Conservation (phyloP, 1,140 invertebrate genomes). For the Bicyclus anynana region DNA sequence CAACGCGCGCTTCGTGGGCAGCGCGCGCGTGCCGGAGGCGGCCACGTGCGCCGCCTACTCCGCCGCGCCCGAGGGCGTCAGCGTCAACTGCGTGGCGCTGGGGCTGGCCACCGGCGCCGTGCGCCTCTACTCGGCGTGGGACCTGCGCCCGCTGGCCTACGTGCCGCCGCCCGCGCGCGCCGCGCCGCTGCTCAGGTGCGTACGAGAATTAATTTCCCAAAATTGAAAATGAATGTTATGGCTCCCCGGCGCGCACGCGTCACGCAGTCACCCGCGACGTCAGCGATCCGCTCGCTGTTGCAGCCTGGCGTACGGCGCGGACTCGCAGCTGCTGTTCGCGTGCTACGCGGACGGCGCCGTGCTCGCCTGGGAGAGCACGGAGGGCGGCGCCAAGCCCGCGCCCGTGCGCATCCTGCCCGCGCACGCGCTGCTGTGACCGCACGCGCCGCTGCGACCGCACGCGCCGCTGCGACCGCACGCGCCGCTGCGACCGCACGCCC, state of each 20-base stretch:
- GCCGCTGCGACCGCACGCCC: too few species aligned
- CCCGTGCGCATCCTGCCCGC: slow-evolving; percentile 47
- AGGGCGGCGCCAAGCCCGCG: slow-evolving; percentile 23
- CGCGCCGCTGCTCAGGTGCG: slow-evolving; percentile 42
- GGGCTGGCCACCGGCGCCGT: slow-evolving; percentile 83
- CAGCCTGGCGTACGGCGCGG: slow-evolving; percentile 63
- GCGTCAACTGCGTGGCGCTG: slow-evolving; percentile 91
- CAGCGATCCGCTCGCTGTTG: background rate
- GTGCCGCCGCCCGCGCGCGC: slow-evolving; percentile 63
- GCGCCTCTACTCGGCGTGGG: slow-evolving; percentile 90
- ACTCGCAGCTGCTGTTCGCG: slow-evolving; percentile 57
- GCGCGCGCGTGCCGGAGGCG: slow-evolving; percentile 80
- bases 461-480: slow-evolving; percentile 35
- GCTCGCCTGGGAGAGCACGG: slow-evolving; percentile 56
- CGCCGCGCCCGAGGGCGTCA: slow-evolving; percentile 87
- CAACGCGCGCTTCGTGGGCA: slow-evolving; percentile 8
- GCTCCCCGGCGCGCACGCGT: too few species aligned
- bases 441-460: slow-evolving; percentile 30
- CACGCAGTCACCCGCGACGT: too few species aligned
- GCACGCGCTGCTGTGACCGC: slow-evolving; percentile 42
- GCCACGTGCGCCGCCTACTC: too few species aligned
- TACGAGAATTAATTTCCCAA: too few species aligned
- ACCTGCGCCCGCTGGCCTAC: slow-evolving; percentile 83
- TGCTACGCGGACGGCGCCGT: slow-evolving; percentile 55
- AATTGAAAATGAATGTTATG: too few species aligned